Percentiles rank a stretch among this genome's conserved stretches.
Conservation (phyloP, 2,888 invertebrate genomes). For the Diaphora mendica region DNA sequence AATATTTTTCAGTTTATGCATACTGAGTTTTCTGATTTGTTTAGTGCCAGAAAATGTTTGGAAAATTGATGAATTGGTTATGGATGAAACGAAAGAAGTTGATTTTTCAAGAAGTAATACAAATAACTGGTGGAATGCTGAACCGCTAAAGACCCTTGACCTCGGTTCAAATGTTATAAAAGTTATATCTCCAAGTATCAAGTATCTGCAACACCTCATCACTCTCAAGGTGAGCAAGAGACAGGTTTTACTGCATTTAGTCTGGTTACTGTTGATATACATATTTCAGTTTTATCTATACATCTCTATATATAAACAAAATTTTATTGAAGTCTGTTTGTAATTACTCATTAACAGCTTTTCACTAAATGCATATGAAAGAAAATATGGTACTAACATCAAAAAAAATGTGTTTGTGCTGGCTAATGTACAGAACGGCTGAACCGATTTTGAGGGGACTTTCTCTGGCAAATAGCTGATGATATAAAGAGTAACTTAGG, state of each 20-base stretch:
- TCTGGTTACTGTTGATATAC: not conserved
- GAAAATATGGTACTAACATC: too few species aligned
- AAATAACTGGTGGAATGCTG: conserved; percentile 94
- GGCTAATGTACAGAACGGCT: too few species aligned
- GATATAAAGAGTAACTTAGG: too few species aligned
- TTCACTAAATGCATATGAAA: too few species aligned
- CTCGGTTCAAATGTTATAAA: conserved; percentile 91
- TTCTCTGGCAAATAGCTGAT: too few species aligned
- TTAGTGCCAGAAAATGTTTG: conserved; percentile 91
- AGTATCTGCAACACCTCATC: conserved; percentile 88
- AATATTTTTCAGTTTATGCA: not conserved
- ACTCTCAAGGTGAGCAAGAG: conserved; percentile 88
- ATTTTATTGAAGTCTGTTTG: too few species aligned
- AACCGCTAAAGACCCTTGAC: conserved; percentile 92
- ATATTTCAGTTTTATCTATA: not conserved
- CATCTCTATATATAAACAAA: too few species aligned
- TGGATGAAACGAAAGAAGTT: conserved; percentile 87
- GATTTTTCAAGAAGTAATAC: conserved; percentile 86
- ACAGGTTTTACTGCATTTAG: conserved; percentile 2
- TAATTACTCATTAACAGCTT: too few species aligned
- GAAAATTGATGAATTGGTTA: conserved; percentile 89
- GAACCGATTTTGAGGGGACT: too few species aligned
- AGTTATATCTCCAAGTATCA: conserved; percentile 88
- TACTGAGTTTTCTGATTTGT: conserved; percentile 29
- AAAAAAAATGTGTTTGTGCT: too few species aligned